Base-by-base conservation (phyloP, 2,888 invertebrate species). In the Aphodius granarius region DNA sequence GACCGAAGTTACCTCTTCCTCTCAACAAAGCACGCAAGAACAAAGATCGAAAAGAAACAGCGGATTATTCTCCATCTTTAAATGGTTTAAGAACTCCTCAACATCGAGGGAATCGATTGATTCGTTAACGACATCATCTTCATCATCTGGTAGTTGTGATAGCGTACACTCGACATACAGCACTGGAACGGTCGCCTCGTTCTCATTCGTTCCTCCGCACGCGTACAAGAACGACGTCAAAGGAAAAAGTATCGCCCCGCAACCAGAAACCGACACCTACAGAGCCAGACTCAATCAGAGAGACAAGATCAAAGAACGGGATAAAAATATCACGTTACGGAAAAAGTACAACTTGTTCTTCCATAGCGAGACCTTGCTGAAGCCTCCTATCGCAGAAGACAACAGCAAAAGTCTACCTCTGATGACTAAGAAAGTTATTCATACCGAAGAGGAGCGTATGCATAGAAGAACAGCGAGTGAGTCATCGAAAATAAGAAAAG, bases 171-270 rank as follows among this genome's bases (percentile, higher is more conserved):
- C 93, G 80, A 89, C 90, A 72, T 91, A 92, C 83, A 94, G 94
- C 81, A 93, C 91, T 75, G 91, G 93, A 72, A 93, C 94, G 9
- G 93, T 91, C 17, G 91, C 91, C 64, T 94, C 94, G 83, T 94
- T 94, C 84, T 91, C 93, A 17, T 94, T 91, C 85, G 89, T 93
- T 79, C 85, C 89, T 73, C 89, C 93, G 77, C 86, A 89, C 68
- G 86, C 88, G 77, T 91, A 91, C 84, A 86, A 86, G 72, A 81
- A 83, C 23, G 85, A 86, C 19, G 81, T 84, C 23, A 83, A 85
- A 70, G 88, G 88, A 18, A 85, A 88, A 80, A 85, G 88, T 76
- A 89, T 90, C 43, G 87, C 87, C 19, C 88, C 87, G 5, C 89
- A 89, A 2, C 90, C 92, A 1, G 91, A 92, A 79, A 91, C 92